Percentiles rank a stretch among this genome's conserved stretches.
phyloP scores from a whole-genome alignment of 2,888 invertebrate species.

The Sympetrum striolatum region DNA sequence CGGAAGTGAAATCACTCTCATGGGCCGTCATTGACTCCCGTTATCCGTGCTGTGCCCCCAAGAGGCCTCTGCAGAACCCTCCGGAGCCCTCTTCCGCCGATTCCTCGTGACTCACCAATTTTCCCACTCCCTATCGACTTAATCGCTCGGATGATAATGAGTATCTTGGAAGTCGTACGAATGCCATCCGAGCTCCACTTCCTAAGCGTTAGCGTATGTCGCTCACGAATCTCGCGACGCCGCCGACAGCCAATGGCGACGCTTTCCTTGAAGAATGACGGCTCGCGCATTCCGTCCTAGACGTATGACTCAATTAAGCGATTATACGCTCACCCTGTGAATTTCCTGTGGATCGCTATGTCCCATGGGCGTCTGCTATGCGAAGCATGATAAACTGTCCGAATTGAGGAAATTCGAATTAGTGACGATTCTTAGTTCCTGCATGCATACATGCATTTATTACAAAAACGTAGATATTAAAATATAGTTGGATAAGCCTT shows the following conservation, averaged over 20 bases:
- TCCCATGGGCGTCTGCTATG: no score
- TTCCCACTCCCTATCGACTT: neutral
- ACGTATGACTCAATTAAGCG: neutral
- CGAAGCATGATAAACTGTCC: no score
- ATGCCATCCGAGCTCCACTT: neutral
- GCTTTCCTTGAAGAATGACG: neutral
- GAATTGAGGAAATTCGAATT: no score
- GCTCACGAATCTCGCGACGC: neutral
- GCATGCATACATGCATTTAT: no score
- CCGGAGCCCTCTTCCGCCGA: neutral
- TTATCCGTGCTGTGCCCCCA: neutral
- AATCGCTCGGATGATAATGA: neutral
- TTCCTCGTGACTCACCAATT: neutral
- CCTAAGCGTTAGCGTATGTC: neutral
- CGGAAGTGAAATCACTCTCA: neutral
- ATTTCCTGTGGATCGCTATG: no score
- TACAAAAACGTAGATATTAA: no score
- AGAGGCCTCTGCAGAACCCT: neutral
- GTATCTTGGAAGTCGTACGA: neutral
- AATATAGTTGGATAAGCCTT: no score
- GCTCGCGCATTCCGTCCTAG: neutral
- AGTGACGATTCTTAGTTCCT: no score
- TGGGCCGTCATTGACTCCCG: neutral
- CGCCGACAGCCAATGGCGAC: neutral
- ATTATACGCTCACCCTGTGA: no score